A percentile compares a stretch with the other conserved stretches of the same genome.
Conservation (phyloP, 2,888 invertebrate species). For the Hyppa rectilinea region DNA sequence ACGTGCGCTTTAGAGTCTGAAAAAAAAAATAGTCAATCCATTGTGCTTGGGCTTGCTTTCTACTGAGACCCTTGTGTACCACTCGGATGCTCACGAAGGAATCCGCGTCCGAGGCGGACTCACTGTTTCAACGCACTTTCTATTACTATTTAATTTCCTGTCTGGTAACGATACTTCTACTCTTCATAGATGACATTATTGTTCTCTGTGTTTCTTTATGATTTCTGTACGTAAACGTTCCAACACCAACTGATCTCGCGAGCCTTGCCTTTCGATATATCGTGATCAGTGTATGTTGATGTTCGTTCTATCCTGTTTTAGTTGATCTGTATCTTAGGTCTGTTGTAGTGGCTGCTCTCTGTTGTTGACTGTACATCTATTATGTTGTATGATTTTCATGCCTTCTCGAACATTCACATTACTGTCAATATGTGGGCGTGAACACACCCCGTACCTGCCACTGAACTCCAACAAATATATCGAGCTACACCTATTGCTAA, state of each 20-base stretch:
- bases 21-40: slow-evolving; percentile 77
- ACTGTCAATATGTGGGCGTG: slow-evolving; percentile 88
- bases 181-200: slow-evolving; percentile 73
- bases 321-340: slow-evolving; percentile 87
- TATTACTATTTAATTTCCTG: slow-evolving; percentile 77
- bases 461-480: slow-evolving; percentile 88
- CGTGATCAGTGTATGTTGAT: slow-evolving; percentile 82
- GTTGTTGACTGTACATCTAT: slow-evolving; percentile 90
- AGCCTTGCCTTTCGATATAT: slow-evolving; percentile 66
- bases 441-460: slow-evolving; percentile 89
- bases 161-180: slow-evolving; percentile 75
- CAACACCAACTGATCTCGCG: slow-evolving; percentile 76
- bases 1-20: slow-evolving; percentile 83
- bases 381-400: slow-evolving; percentile 90
- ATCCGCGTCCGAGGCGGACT: slow-evolving; percentile 77
- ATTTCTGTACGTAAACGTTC: slow-evolving; percentile 74
- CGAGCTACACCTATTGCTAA: slow-evolving; percentile 88
- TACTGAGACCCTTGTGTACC: slow-evolving; percentile 77
- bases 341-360: slow-evolving; percentile 91
- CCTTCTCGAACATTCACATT: slow-evolving; percentile 90
- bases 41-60: slow-evolving; percentile 90
- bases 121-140: slow-evolving; percentile 83
- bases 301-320: slow-evolving; percentile 86
- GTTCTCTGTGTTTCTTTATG: slow-evolving; percentile 70
- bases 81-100: slow-evolving; percentile 76